A percentile compares a stretch with the other conserved stretches of the same genome.
phyloP scores from a whole-genome alignment of 1,140 invertebrate species.

The Cotesia glomerata region DNA sequence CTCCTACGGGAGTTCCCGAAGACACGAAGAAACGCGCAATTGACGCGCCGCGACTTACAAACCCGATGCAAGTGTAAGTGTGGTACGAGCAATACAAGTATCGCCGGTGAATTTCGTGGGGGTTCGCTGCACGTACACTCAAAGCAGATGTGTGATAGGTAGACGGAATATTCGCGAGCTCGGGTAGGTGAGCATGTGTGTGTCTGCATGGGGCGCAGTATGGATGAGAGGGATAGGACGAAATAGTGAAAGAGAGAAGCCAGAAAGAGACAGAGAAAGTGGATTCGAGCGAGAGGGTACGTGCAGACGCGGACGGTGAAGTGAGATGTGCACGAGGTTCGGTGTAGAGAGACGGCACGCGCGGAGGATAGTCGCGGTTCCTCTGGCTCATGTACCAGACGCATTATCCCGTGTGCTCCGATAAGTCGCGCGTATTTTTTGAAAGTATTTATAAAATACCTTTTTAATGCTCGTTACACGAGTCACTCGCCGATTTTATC shows the following conservation, averaged over 20 bases:
- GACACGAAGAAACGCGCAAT: slow-evolving; percentile 41
- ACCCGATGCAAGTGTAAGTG: background rate
- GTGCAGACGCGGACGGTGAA: slow-evolving; percentile 4
- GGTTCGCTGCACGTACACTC: slow-evolving; percentile 20
- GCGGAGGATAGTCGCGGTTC: slow-evolving; percentile 36
- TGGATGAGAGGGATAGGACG: slow-evolving; percentile 1
- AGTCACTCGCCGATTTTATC: background rate
- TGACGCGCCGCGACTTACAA: slow-evolving; percentile 34
- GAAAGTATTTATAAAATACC: background rate
- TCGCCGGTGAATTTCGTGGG: slow-evolving; percentile 20
- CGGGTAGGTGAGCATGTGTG: slow-evolving; percentile 11
- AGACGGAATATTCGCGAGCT: slow-evolving; percentile 34
- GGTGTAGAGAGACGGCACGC: slow-evolving; percentile 30
- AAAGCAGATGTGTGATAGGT: background rate
- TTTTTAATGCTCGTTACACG: background rate
- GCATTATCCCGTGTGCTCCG: slow-evolving; percentile 22
- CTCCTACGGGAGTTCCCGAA: slow-evolving; percentile 19
- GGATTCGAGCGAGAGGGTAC: slow-evolving; percentile 29
- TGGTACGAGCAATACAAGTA: background rate
- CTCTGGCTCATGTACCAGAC: slow-evolving; percentile 34
- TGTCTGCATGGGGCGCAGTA: background rate
- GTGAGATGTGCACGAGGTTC: slow-evolving; percentile 18
- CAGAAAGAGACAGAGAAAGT: slow-evolving; percentile 41
- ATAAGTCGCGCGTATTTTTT: slow-evolving; percentile 9
- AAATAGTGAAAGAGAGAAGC: slow-evolving; percentile 30